These are phyloP conservation scores for Goniozus legneri DNA, from an alignment of 1,140 invertebrate genomes.

Conservation along the genomic window DNA sequence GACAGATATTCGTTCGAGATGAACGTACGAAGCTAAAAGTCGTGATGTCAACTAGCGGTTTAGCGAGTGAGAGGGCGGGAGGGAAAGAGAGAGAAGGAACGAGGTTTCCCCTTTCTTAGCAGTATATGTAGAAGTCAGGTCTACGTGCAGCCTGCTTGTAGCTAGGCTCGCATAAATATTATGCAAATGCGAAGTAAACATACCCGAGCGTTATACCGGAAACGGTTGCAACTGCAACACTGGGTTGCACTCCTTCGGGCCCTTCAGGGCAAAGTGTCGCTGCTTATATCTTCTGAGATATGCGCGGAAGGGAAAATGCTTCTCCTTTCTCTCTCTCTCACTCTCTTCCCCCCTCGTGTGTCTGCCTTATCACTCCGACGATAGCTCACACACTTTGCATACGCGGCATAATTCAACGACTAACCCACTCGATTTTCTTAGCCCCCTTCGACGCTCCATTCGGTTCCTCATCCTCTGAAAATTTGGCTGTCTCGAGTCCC, in stretches of 20 bases:
- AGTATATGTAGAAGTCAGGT: too few relatives aligned
- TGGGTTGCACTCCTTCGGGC: too few relatives aligned
- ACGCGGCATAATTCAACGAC: conserved; percentile 48
- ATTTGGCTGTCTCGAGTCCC: conserved; percentile 3
- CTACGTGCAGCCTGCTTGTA: too few relatives aligned
- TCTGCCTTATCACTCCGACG: conserved; percentile 48
- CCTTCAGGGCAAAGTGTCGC: conserved; percentile 32
- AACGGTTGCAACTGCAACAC: background rate
- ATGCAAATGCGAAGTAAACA: conserved; percentile 29
- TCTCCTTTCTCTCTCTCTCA: too few relatives aligned
- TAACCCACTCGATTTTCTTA: conserved; percentile 20
- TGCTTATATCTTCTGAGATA: conserved; percentile 42
- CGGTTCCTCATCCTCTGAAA: background rate
- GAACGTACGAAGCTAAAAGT: too few relatives aligned
- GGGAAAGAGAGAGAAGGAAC: conserved; percentile 3
- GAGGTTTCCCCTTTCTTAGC: too few relatives aligned
- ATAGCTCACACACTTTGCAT: conserved; percentile 51
- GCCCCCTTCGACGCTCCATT: background rate
- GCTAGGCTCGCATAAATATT: conserved; percentile 30
- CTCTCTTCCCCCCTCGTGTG: too few relatives aligned
- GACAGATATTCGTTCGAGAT: too few relatives aligned
- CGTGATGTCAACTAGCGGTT: too few relatives aligned
- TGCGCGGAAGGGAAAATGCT: too few relatives aligned
- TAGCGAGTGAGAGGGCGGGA: conserved; percentile 1
- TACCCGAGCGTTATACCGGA: background rate